phyloP scores from a whole-genome alignment of 1,140 invertebrate genomes.

The Cyclina sinensis region DNA sequence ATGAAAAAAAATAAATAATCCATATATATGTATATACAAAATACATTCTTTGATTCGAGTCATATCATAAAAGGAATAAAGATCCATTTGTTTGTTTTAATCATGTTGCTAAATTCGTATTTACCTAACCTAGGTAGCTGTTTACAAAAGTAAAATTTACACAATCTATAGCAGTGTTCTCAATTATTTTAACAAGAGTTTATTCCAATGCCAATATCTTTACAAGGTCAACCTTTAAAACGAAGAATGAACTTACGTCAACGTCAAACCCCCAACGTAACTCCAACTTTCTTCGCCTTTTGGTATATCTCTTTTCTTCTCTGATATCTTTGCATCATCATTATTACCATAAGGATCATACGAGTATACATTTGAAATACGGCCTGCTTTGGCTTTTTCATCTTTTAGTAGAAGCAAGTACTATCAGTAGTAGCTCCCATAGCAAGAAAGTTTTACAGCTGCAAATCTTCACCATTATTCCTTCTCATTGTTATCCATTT shows the following conservation, averaged over 20 bases:
- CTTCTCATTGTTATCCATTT: neutral
- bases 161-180: too few species aligned
- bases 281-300: slow-evolving; percentile 37
- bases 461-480: neutral
- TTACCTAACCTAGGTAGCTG: too few species aligned
- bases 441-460: neutral
- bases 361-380: neutral
- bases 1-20: too few species aligned
- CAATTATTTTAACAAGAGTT: too few species aligned
- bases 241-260: slow-evolving; percentile 27
- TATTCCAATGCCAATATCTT: too few species aligned
- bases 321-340: neutral
- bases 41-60: too few species aligned
- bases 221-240: too few species aligned
- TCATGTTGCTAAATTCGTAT: too few species aligned
- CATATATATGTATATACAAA: too few species aligned
- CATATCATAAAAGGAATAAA: too few species aligned
- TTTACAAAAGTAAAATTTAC: too few species aligned
- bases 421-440: neutral
- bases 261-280: slow-evolving; percentile 39
- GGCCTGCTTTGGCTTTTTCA: neutral
- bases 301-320: slow-evolving; percentile 40
- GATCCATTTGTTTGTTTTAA: too few species aligned
- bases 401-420: neutral
- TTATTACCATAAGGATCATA: neutral